These are phyloP conservation scores for Argentina silus DNA, from an alignment of 2,797 vertebrate genomes.

Conservation along the genomic window DNA sequence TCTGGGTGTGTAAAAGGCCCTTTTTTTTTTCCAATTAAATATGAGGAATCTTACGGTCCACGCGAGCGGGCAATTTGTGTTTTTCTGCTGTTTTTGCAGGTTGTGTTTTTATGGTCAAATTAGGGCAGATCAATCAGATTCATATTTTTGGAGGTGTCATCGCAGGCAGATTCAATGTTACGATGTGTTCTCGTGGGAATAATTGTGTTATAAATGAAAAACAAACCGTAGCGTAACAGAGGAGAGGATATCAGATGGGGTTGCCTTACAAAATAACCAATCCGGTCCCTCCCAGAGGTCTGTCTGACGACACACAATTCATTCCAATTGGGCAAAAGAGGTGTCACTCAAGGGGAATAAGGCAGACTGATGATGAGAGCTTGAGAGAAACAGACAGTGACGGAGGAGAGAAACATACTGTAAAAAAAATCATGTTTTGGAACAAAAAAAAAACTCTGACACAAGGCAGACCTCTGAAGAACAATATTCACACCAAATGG, in stretches of 20 bases:
- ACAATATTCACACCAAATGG: too few relatives aligned
- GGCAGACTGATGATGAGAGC: background rate
- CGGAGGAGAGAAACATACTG: background rate
- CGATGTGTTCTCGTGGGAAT: too few relatives aligned
- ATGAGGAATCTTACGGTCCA: conserved; percentile 74
- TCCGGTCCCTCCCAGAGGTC: too few relatives aligned
- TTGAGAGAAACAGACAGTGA: background rate
- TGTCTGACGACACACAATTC: too few relatives aligned
- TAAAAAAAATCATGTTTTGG: background rate
- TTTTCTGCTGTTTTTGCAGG: conserved; percentile 69
- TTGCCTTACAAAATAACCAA: too few relatives aligned
- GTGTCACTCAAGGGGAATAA: background rate
- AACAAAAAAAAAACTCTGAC: background rate
- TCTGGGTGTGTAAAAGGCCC: conserved; percentile 45
- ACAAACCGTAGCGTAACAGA: too few relatives aligned
- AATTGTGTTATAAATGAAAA: too few relatives aligned
- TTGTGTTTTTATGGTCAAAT: conserved; percentile 67
- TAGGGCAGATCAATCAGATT: conserved; percentile 56
- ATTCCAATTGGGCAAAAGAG: background rate
- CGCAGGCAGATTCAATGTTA: conserved; percentile 2
- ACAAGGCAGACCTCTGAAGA: too few relatives aligned
- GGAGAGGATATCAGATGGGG: too few relatives aligned
- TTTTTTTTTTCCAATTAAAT: conserved; percentile 75
- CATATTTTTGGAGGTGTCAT: conserved; percentile 23
- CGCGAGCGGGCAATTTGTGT: conserved; percentile 69